Conservation (phyloP, 2,113 vertebrate genomes). For the Mustela nigripes region DNA sequence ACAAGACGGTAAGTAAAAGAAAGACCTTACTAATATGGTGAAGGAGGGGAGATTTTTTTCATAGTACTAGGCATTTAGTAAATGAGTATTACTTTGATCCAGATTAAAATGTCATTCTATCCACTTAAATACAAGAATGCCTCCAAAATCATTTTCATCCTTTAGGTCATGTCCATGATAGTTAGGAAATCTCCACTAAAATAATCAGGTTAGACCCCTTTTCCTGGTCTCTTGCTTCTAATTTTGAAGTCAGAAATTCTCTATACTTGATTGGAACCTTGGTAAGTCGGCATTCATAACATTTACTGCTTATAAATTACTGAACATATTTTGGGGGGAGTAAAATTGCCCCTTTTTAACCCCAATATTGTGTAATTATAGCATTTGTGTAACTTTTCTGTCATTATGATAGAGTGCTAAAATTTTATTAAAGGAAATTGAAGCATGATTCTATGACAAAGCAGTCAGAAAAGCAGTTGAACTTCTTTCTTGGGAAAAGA, state of each 20-base stretch:
- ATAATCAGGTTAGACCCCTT: not conserved
- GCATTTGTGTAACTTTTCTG: not conserved
- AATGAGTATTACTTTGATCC: not conserved
- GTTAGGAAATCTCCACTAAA: not conserved
- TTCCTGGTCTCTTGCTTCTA: not conserved
- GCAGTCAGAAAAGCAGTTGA: not conserved
- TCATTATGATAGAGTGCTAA: not conserved
- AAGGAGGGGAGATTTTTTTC: not conserved
- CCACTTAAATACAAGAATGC: not conserved
- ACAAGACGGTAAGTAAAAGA: slow-evolving; percentile 92
- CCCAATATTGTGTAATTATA: not conserved
- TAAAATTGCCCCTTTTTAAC: not conserved
- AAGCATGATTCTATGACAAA: not conserved
- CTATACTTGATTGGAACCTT: not conserved
- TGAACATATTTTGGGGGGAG: not conserved
- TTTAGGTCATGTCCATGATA: not conserved
- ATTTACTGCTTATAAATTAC: not conserved
- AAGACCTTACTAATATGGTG: not conserved
- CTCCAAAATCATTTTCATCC: not conserved
- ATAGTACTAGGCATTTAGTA: not conserved
- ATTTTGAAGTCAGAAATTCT: slow-evolving; percentile 25
- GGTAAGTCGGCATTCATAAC: not conserved
- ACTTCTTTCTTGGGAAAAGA: not conserved
- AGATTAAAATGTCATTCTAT: not conserved
- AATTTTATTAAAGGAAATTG: not conserved